A percentile compares a stretch with the other conserved stretches of the same genome.
phyloP scores from a whole-genome alignment of 1,140 invertebrate species.

The Rhysida immarginata region DNA sequence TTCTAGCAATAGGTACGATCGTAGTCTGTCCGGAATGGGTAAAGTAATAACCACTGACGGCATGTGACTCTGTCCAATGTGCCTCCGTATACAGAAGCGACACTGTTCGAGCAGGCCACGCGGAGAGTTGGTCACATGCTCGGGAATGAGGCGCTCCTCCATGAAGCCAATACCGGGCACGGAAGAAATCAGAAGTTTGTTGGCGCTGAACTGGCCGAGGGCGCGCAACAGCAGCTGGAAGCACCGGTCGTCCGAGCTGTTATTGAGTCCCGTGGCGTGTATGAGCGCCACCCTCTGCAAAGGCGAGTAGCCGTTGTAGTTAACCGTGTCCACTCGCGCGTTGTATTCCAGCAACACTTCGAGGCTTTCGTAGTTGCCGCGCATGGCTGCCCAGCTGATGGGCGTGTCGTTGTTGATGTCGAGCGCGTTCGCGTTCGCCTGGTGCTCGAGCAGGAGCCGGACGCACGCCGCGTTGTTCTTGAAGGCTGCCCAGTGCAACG shows the following conservation, averaged over 20 bases:
- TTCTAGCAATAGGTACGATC: neutral
- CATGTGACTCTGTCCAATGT: neutral
- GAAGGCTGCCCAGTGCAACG: conserved; percentile 29
- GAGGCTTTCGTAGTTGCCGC: conserved; percentile 28
- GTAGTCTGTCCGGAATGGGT: neutral
- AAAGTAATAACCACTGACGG: neutral
- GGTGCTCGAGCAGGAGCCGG: conserved; percentile 20
- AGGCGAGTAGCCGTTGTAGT: conserved; percentile 22
- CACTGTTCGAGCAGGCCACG: neutral
- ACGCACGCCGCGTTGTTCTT: conserved; percentile 23
- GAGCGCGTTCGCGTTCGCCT: conserved; percentile 23
- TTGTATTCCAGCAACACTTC: conserved; percentile 26
- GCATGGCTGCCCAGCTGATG: conserved; percentile 23
- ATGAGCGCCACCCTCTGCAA: conserved; percentile 19
- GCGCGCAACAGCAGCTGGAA: conserved; percentile 24
- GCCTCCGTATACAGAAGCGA: neutral
- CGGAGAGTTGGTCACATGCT: neutral
- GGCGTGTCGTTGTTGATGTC: conserved; percentile 25
- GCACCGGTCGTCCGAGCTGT: conserved; percentile 21
- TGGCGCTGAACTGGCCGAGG: conserved; percentile 18
- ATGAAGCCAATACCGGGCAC: neutral
- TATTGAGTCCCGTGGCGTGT: conserved; percentile 22
- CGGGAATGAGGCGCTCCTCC: neutral
- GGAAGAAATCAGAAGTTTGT: neutral
- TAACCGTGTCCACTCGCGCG: conserved; percentile 22